phyloP scores from a whole-genome alignment of 2,888 invertebrate genomes.

The Deroplatys truncata region DNA sequence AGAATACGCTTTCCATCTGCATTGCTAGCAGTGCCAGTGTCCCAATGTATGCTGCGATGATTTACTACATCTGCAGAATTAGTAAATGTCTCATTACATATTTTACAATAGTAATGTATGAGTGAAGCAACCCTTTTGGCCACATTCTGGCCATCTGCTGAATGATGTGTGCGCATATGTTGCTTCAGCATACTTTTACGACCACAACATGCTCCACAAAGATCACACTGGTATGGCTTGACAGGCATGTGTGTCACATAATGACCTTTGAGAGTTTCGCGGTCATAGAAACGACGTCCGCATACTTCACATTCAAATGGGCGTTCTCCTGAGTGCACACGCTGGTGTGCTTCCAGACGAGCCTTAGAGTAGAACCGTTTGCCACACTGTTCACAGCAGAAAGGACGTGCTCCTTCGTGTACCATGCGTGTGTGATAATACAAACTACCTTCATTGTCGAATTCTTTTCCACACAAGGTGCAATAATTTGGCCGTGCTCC shows the following conservation, averaged over 20 bases:
- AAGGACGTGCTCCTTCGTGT: slow-evolving; percentile 25
- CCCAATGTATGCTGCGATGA: slow-evolving; percentile 28
- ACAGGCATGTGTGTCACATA: slow-evolving; percentile 25
- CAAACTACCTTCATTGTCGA: slow-evolving; percentile 26
- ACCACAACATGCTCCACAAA: slow-evolving; percentile 24
- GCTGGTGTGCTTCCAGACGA: slow-evolving; percentile 14
- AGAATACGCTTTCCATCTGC: neutral
- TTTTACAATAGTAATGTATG: slow-evolving; percentile 30
- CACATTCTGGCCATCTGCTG: neutral
- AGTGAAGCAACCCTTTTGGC: slow-evolving; percentile 28
- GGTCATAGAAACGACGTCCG: slow-evolving; percentile 16
- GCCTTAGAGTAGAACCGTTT: slow-evolving; percentile 21
- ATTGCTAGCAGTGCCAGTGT: neutral
- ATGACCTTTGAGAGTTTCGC: slow-evolving; percentile 26
- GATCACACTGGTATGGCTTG: slow-evolving; percentile 28
- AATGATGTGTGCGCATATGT: slow-evolving; percentile 25
- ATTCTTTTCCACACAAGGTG: slow-evolving; percentile 24
- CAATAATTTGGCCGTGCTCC: slow-evolving; percentile 23
- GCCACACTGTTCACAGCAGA: slow-evolving; percentile 22
- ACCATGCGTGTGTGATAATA: slow-evolving; percentile 28
- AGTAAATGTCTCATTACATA: slow-evolving; percentile 28
- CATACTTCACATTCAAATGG: slow-evolving; percentile 27
- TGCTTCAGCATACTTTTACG: slow-evolving; percentile 23
- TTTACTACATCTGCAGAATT: slow-evolving; percentile 29
- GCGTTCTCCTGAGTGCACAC: slow-evolving; percentile 26